Conservation (phyloP, 2,797 vertebrate genomes). For the Gymnoscopelus microlampas region DNA sequence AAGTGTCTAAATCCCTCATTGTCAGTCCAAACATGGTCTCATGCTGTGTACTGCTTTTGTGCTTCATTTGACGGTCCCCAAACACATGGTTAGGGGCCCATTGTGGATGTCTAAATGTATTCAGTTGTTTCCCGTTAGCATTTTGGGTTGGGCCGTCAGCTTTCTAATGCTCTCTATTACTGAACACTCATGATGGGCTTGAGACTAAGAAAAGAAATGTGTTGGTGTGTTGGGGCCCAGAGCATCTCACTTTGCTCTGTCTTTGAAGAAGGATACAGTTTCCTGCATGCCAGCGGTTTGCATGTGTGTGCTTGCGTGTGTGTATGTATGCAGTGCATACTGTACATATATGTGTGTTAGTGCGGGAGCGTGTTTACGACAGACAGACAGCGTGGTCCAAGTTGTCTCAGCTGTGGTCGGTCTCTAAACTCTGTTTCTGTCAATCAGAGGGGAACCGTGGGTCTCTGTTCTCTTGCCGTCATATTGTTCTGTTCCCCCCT, state of each 20-base stretch:
- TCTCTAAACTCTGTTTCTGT: constrained; percentile 62
- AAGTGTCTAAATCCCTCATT: constrained; percentile 8
- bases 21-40: constrained; percentile 1
- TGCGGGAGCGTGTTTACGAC: constrained; percentile 31
- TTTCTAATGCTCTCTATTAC: constrained; percentile 28
- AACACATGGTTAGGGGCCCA: constrained; percentile 20
- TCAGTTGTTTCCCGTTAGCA: constrained; percentile 28
- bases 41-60: neutral
- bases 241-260: constrained; percentile 32
- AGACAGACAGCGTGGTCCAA: constrained; percentile 48
- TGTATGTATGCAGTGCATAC: neutral
- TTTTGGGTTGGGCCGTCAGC: constrained; percentile 18
- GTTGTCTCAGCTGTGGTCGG: constrained; percentile 76
- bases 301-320: neutral
- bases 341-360: constrained; percentile 5
- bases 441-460: constrained; percentile 59
- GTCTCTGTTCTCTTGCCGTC: constrained; percentile 40
- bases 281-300: constrained; percentile 25
- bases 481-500: constrained; percentile 15
- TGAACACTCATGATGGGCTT: constrained; percentile 25
- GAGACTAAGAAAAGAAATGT: constrained; percentile 48
- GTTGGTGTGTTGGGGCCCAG: constrained; percentile 33
- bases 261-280: constrained; percentile 62
- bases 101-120: constrained; percentile 12
- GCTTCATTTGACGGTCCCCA: constrained; percentile 15